Evolutionary conservation across 2,113 vertebrate species (phyloP).

Genomic region (Morone chrysops): DNA sequence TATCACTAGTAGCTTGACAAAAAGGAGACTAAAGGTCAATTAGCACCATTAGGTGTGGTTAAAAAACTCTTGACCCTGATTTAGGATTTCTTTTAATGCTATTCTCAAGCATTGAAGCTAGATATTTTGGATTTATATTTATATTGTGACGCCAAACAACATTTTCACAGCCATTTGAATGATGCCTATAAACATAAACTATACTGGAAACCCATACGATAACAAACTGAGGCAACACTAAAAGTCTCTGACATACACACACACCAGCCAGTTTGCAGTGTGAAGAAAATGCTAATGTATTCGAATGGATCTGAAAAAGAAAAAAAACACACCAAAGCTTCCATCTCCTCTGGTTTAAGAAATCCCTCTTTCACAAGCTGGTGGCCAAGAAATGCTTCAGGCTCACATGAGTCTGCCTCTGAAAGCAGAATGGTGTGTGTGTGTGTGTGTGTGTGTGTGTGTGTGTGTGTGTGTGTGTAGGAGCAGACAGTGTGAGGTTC

Average conservation of each 20-base stretch:
- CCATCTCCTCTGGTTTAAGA: slow-evolving; percentile 12
- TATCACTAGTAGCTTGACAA: too few relatives aligned
- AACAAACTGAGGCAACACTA: not conserved
- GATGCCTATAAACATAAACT: slow-evolving; percentile 7
- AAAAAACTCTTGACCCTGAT: not conserved
- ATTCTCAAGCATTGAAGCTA: not conserved
- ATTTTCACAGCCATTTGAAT: not conserved
- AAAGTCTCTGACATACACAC: not conserved
- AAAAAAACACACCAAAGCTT: not conserved
- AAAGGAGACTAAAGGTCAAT: too few relatives aligned
- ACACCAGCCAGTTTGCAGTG: not conserved
- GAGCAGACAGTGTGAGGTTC: not conserved
- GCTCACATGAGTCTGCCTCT: slow-evolving; percentile 3
- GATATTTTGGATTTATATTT: not conserved
- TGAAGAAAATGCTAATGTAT: slow-evolving; percentile 48
- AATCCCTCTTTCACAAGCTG: slow-evolving; percentile 40
- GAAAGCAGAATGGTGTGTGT: not conserved
- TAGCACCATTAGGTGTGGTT: too few relatives aligned
- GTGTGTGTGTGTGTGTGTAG: slow-evolving; percentile 13
- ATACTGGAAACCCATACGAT: not conserved
- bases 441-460: slow-evolving; percentile 15
- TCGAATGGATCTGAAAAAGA: not conserved
- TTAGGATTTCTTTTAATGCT: not conserved
- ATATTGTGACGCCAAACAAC: slow-evolving; percentile 4
- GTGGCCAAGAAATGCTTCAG: slow-evolving; percentile 32